Evolutionary conservation across 2,888 invertebrate genomes (phyloP).

Genomic region (Carterocephalus palaemon): DNA sequence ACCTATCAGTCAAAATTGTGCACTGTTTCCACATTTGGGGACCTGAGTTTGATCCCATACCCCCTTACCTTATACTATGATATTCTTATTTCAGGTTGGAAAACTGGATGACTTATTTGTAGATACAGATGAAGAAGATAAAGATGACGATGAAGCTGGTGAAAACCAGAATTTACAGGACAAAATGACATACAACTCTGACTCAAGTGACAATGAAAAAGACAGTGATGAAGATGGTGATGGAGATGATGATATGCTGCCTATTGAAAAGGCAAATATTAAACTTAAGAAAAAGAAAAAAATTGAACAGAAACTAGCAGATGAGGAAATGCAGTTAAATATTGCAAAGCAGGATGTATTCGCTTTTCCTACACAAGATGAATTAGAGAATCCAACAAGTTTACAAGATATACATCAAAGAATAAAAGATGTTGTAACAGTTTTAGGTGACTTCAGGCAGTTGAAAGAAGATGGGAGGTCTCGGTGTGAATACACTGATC

Average conservation of each 20-base stretch:
- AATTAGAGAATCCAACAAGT: conserved; percentile 83
- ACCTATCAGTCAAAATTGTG: no score
- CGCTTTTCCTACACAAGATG: conserved; percentile 87
- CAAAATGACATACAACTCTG: conserved; percentile 59
- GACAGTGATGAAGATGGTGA: conserved; percentile 56
- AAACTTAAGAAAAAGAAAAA: conserved; percentile 86
- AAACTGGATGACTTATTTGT: conserved; percentile 76
- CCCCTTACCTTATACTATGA: conserved; percentile 4
- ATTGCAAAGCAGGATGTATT: conserved; percentile 87
- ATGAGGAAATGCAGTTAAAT: conserved; percentile 90
- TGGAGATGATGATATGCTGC: conserved; percentile 84
- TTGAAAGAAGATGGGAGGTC: conserved; percentile 83
- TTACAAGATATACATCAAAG: conserved; percentile 92
- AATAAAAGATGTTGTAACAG: conserved; percentile 90
- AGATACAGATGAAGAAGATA: conserved; percentile 66
- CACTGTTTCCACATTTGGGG: no score
- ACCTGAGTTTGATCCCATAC: conserved; percentile 18
- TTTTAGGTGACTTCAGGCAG: conserved; percentile 88
- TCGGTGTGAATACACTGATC: conserved; percentile 88
- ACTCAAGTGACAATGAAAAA: conserved; percentile 51
- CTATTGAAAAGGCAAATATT: conserved; percentile 91
- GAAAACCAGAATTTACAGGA: conserved; percentile 48
- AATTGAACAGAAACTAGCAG: conserved; percentile 83
- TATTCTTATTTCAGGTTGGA: conserved; percentile 53
- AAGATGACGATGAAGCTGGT: conserved; percentile 52